These are phyloP conservation scores for Druon quercuslanigerum DNA, from an alignment of 1,140 invertebrate genomes.

Conservation along the genomic window DNA sequence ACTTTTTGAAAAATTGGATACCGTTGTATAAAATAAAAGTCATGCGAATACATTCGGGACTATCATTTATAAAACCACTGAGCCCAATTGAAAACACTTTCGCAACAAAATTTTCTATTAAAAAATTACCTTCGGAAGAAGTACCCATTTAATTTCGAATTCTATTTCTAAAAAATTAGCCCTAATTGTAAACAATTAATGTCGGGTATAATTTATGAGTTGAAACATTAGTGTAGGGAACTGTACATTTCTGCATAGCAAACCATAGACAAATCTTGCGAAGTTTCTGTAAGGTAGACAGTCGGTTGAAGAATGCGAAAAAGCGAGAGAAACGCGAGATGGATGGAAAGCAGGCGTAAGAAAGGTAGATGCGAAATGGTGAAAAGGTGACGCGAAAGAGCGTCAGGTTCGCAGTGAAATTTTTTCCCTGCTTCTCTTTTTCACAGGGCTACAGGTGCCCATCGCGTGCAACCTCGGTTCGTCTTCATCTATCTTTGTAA, in stretches of 20 bases:
- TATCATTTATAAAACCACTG: too few species aligned
- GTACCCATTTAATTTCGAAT: too few species aligned
- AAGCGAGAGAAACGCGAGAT: slow-evolving; percentile 16
- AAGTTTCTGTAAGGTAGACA: not conserved
- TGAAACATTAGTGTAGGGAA: not conserved
- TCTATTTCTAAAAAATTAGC: too few species aligned
- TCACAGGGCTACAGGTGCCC: slow-evolving; percentile 19
- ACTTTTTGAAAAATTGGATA: too few species aligned
- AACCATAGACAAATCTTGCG: not conserved
- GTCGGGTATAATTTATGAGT: not conserved
- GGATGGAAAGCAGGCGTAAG: slow-evolving; percentile 21
- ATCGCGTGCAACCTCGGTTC: slow-evolving; percentile 25
- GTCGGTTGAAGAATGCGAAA: not conserved
- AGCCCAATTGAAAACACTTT: too few species aligned
- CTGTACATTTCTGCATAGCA: not conserved
- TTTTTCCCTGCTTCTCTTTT: not conserved
- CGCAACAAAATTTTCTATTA: too few species aligned
- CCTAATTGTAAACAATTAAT: not conserved
- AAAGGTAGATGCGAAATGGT: slow-evolving; percentile 17
- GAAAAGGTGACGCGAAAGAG: slow-evolving; percentile 18
- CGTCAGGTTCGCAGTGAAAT: slow-evolving; percentile 7
- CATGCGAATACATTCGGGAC: too few species aligned
- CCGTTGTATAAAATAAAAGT: too few species aligned
- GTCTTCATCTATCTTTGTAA: not conserved
- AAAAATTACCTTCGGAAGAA: too few species aligned